Evolutionary conservation across 2,113 vertebrate genomes (phyloP), one percentile per base, ranked within the genome.

Genomic region (Otis tarda): DNA sequence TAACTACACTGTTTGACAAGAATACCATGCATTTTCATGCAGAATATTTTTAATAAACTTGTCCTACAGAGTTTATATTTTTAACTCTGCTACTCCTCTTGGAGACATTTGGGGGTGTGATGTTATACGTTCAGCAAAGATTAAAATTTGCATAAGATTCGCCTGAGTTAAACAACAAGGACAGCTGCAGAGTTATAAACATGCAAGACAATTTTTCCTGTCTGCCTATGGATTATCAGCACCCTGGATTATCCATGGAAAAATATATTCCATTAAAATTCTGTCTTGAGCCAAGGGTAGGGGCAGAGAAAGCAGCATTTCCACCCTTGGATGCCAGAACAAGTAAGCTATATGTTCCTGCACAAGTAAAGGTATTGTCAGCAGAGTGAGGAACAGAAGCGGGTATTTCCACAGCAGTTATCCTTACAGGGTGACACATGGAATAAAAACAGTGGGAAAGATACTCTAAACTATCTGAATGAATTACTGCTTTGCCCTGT

Each of bases 11-110:
- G 20, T 70, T 86, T 74, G n/a, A 63, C 77, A 70, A 65, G 64
- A 92, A 65, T 70, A 74, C 55, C 71, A 65, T 43, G 28, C 14
- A 59, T 86, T 86, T 77, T 69, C 63, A 83, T n/a, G 71, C 37
- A 92, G 86, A 89, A 50, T 70, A 87, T 81, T 80, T 89, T 80
- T 52, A 92, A 92, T 77, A 80, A 88, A 63, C 47, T 83, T 70
- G 55, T 92, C 55, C 79, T 70, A 77, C 56, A 67, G 47, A 9
- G 0, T n/a, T 86, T 61, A 10, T 63, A 78, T 90, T 94, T 96
- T 90, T 88, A 92, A 53, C 55, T 69, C 70, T 27, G 60, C 59
- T 85, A 67, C 76, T 95, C 83, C 86, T 86, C n/a, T 61, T 81
- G 63, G 71, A 90, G 76, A 92, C 55, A 55, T 77, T 50, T 93